These are phyloP conservation scores for Microchrysa polita DNA, from an alignment of 2,888 invertebrate species.

Conservation along the genomic window DNA sequence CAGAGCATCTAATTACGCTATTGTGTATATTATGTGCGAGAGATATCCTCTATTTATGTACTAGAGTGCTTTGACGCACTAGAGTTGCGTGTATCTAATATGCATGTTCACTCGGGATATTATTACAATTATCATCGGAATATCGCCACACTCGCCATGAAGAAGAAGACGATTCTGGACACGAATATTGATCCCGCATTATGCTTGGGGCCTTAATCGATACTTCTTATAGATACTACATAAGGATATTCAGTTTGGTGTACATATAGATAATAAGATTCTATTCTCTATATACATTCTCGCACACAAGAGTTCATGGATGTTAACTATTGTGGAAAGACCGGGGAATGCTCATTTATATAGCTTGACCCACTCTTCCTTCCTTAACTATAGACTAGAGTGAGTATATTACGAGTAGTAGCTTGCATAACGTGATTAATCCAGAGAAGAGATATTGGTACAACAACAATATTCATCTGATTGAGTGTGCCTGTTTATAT, in stretches of 20 bases:
- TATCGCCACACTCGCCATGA: too few species aligned
- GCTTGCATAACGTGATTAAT: neutral
- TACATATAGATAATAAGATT: too few species aligned
- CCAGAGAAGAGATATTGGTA: neutral
- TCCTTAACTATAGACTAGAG: too few species aligned
- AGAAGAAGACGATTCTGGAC: neutral
- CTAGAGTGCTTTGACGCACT: neutral
- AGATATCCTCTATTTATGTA: too few species aligned
- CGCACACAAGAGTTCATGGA: too few species aligned
- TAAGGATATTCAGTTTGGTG: too few species aligned
- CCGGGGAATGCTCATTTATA: neutral
- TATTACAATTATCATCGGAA: constrained; percentile 37
- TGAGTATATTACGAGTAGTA: constrained; percentile 11
- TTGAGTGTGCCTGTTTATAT: too few species aligned
- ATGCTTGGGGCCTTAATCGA: constrained; percentile 5
- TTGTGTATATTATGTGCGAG: neutral
- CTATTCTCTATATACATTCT: too few species aligned
- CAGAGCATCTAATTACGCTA: neutral
- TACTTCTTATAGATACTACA: neutral
- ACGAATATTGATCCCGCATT: neutral
- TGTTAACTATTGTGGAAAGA: too few species aligned
- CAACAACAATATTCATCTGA: neutral
- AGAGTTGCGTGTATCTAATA: constrained; percentile 8
- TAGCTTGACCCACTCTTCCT: constrained; percentile 6
- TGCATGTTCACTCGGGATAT: constrained; percentile 23